Evolutionary conservation across 1,140 invertebrate species (phyloP).

Genomic region (Xylocopa sonorina): DNA sequence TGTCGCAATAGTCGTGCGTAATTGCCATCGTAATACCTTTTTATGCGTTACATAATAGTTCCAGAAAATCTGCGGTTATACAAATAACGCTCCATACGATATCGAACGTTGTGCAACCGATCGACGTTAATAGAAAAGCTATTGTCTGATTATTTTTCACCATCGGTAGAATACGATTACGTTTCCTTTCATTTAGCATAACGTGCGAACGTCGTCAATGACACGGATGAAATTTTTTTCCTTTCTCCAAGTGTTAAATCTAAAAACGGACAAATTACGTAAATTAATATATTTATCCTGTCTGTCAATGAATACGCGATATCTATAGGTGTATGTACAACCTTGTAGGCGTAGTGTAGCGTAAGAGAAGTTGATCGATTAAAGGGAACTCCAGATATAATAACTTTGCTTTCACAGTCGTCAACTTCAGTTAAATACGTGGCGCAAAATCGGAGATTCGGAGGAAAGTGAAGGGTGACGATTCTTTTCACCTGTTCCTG

Average conservation of each 20-base stretch:
- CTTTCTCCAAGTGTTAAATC: background rate
- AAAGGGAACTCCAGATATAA: no score
- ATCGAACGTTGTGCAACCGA: background rate
- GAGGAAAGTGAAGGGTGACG: conserved; percentile 54
- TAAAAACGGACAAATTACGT: background rate
- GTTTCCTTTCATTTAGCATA: background rate
- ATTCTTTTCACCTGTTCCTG: conserved; percentile 24
- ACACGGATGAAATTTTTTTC: background rate
- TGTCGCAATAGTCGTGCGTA: background rate
- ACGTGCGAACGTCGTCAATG: no score
- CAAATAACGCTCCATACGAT: conserved; percentile 10
- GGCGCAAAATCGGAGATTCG: conserved; percentile 44
- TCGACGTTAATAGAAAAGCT: conserved; percentile 2
- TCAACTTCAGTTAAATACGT: background rate
- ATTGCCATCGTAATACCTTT: background rate
- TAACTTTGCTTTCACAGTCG: conserved; percentile 2
- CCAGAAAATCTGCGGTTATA: conserved; percentile 24
- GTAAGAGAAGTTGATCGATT: background rate
- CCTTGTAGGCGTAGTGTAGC: conserved; percentile 1
- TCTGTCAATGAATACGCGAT: conserved; percentile 1
- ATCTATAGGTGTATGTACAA: background rate
- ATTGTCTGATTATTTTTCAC: conserved; percentile 13
- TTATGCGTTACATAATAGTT: conserved; percentile 14
- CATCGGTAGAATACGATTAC: background rate
- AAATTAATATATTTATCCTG: no score